phyloP scores from a whole-genome alignment of 2,113 vertebrate genomes.

The Cyanoramphus novaezelandiae region DNA sequence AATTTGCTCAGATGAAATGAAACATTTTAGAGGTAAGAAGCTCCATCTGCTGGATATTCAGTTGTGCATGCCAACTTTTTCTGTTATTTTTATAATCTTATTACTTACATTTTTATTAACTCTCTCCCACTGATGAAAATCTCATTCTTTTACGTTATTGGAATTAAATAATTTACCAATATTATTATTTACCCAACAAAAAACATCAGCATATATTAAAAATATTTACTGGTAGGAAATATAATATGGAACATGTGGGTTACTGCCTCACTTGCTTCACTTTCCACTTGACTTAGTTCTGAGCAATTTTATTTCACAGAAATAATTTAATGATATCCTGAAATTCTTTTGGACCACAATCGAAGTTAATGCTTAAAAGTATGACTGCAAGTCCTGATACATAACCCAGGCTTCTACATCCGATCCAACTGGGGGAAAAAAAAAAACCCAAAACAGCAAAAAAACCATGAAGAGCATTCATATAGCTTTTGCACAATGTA shows the following conservation, averaged over 20 bases:
- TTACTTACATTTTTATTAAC: neutral
- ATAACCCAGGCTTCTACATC: neutral
- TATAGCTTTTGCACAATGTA: neutral
- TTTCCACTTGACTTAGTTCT: neutral
- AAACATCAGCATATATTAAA: neutral
- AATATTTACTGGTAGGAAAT: neutral
- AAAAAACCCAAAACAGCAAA: neutral
- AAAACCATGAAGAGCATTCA: neutral
- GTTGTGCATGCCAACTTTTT: neutral
- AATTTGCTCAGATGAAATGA: neutral
- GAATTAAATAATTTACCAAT: neutral
- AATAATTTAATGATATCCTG: neutral
- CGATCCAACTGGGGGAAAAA: neutral
- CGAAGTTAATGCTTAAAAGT: neutral
- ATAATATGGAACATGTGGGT: neutral
- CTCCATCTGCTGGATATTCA: constrained; percentile 74
- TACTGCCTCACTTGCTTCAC: neutral
- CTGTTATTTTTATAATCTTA: neutral
- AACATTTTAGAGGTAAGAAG: constrained; percentile 56
- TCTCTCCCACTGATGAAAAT: neutral
- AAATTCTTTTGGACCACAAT: neutral
- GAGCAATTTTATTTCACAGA: neutral
- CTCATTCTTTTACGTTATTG: neutral
- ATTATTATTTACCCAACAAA: neutral
- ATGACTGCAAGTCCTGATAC: neutral